Evolutionary conservation across 2,888 invertebrate genomes (phyloP), one percentile per base, ranked within the genome.

Genomic region (Pherbina coryleti): DNA sequence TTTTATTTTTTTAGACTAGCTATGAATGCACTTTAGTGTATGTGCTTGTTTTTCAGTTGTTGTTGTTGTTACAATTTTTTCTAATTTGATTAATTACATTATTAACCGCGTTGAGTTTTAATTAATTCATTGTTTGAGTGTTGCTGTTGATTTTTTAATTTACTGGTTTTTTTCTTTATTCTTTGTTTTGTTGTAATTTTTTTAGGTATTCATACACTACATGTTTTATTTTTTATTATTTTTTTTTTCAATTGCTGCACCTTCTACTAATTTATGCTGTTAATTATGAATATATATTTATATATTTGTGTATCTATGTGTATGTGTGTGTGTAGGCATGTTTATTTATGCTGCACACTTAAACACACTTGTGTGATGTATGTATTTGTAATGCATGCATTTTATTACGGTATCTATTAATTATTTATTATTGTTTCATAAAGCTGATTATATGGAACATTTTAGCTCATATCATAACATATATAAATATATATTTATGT

Each of bases 371-470:
- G 14, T 11, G 44, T 44, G 44, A 44, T 17, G 74, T 53, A 34
- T 72, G 69, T 53, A 28, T 64, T 62, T 75, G 55, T 75, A 67
- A 44, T 67, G 67, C 14, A 22, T 71, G 53, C 11, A 55, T 62
- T 64, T 57, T 60, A 22, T 69, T 49, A 44, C 70, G 62, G 37
- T 66, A 73, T 77, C 51, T 19, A 44, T 77, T 37, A 74, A 69
- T 69, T 60, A 71, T 66, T 77, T 64, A 77, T 81, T 81, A 80
- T 82, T 81, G 80, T 80, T 82, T 82, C 79, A 79, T 82, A 81
- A 80, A 82, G 81, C 82, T 81, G 81, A 77, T 79, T 80, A 81
- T 77, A 79, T 80, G 81, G 82, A 81, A 82, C 81, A 78, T 81
- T 69, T 81, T 76, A 69, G 72, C 78, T 79, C 76, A 76, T 78